These are phyloP conservation scores for Polymixis flavicincta DNA, from an alignment of 2,888 invertebrate genomes.

Conservation along the genomic window DNA sequence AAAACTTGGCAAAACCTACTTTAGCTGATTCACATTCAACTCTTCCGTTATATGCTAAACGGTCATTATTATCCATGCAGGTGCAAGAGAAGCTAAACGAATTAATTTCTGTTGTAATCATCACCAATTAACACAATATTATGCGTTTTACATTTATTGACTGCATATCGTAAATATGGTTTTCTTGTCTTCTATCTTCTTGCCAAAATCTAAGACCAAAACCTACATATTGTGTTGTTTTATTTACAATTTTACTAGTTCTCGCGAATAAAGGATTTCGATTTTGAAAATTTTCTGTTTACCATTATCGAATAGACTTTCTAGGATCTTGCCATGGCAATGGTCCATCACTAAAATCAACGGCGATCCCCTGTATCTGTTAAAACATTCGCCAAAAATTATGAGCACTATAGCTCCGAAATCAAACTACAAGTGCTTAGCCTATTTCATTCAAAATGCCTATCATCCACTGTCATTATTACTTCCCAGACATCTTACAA, in stretches of 20 bases:
- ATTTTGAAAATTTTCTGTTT: background rate
- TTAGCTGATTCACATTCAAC: conserved; percentile 31
- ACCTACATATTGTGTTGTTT: background rate
- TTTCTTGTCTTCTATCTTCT: background rate
- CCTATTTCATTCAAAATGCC: background rate
- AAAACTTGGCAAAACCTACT: conserved; percentile 65
- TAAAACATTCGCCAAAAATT: background rate
- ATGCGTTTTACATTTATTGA: background rate
- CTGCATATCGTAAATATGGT: background rate
- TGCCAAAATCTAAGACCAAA: background rate
- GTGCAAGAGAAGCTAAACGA: conserved; percentile 22
- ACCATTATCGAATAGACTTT: background rate
- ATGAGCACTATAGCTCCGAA: background rate
- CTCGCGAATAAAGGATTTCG: background rate
- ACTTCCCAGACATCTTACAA: conserved; percentile 13
- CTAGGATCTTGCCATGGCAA: background rate
- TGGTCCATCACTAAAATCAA: background rate
- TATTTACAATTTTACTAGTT: background rate
- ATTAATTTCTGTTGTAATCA: conserved; percentile 29
- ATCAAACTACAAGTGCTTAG: background rate
- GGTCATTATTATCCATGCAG: conserved; percentile 42
- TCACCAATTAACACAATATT: conserved; percentile 20
- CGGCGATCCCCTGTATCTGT: background rate
- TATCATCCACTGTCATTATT: background rate
- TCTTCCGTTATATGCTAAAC: conserved; percentile 36